Percentiles rank a stretch among this genome's conserved stretches.
phyloP scores from a whole-genome alignment of 2,113 vertebrate genomes.

The Alethe castanea region DNA sequence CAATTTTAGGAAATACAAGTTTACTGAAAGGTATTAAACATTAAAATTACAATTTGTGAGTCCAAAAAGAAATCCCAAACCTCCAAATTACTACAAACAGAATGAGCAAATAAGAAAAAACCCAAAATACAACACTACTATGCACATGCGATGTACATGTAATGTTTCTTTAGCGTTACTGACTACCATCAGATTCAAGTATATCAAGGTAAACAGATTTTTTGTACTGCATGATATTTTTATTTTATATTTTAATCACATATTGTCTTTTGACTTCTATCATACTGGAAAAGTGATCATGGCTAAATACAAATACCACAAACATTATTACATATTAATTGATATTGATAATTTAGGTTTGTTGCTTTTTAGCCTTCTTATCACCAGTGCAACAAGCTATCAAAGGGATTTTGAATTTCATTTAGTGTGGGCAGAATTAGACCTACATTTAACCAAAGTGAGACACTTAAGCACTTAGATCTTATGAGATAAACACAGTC shows the following conservation, averaged over 20 bases:
- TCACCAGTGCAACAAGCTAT: neutral
- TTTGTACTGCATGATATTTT: neutral
- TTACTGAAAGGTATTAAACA: neutral
- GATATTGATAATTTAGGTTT: neutral
- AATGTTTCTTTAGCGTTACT: neutral
- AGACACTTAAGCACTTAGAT: neutral
- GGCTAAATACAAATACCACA: neutral
- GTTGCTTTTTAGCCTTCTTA: neutral
- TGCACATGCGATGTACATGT: neutral
- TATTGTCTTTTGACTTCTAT: neutral
- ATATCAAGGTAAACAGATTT: neutral
- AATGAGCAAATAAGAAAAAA: neutral
- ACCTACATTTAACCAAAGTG: neutral
- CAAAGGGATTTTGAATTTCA: neutral
- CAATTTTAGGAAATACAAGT: neutral
- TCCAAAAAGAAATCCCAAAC: fast-evolving
- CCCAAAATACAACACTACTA: fast-evolving
- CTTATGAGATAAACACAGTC: neutral
- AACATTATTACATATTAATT: neutral
- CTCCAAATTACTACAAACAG: neutral
- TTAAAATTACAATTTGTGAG: neutral
- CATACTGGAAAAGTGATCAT: neutral
- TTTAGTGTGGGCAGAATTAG: neutral
- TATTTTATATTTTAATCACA: neutral
- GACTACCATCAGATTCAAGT: neutral